These are phyloP conservation scores for Nephrotoma appendiculata DNA, from an alignment of 2,888 invertebrate species.

Conservation along the genomic window DNA sequence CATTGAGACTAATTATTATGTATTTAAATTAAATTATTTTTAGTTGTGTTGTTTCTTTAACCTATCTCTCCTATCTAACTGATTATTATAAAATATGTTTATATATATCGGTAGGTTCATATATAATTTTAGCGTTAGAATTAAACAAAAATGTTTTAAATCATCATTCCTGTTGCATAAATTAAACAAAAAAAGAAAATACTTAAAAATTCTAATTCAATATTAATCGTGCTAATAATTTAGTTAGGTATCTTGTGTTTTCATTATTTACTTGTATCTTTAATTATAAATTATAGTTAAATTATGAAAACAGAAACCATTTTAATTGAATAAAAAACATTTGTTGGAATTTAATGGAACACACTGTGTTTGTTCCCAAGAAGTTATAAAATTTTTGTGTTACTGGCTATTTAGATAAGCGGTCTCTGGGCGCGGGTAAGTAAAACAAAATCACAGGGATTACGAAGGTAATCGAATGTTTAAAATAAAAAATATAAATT, in stretches of 20 bases:
- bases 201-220: neutral
- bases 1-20: neutral
- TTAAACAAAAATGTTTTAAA: neutral
- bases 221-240: neutral
- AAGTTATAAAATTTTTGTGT: neutral
- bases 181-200: neutral
- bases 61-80: neutral
- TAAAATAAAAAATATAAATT: too few species aligned
- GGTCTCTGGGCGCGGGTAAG: too few species aligned
- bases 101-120: too few species aligned
- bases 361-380: neutral
- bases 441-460: too few species aligned
- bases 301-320: neutral
- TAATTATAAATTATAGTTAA: neutral
- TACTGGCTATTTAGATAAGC: too few species aligned
- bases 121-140: neutral
- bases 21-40: neutral
- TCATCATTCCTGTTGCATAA: neutral
- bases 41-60: neutral
- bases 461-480: too few species aligned
- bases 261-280: neutral
- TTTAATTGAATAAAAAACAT: neutral
- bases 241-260: neutral
- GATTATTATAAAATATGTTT: neutral
- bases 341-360: neutral